Percentiles rank a stretch among this genome's conserved stretches.
Evolutionary conservation across 1,140 invertebrate species (phyloP).

Genomic region (Cecropterus lyciades): DNA sequence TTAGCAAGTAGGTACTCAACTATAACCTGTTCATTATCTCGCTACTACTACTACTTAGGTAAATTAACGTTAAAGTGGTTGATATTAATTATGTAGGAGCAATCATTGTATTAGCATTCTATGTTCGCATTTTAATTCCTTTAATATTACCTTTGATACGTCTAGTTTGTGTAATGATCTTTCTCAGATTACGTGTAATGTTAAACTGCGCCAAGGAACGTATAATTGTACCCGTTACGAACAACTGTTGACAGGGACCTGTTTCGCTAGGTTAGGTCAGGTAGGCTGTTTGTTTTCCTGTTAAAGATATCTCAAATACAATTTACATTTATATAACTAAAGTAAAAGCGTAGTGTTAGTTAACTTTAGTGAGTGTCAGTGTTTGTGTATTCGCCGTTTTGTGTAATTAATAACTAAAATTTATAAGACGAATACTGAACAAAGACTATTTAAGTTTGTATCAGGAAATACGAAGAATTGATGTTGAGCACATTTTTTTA

Average conservation of each 20-base stretch:
- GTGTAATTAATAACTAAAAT: too few species aligned
- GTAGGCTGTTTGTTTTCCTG: conserved; percentile 1
- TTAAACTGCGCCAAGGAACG: neutral
- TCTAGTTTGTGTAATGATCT: conserved; percentile 3
- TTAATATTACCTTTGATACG: conserved; percentile 6
- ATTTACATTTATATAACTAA: neutral
- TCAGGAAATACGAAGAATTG: too few species aligned
- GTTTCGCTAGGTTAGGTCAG: conserved; percentile 17
- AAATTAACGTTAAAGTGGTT: conserved; percentile 24
- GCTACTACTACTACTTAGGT: conserved; percentile 3
- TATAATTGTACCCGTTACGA: conserved; percentile 13
- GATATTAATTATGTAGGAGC: conserved; percentile 16
- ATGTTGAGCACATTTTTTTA: too few species aligned
- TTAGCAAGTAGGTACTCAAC: conserved; percentile 15
- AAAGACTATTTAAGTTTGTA: too few species aligned
- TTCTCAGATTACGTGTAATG: conserved; percentile 6
- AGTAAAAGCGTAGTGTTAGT: too few species aligned
- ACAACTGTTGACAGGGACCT: conserved; percentile 2
- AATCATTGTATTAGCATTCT: conserved; percentile 27
- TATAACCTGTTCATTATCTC: conserved; percentile 30
- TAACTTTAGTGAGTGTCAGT: too few species aligned
- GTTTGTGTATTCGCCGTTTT: too few species aligned
- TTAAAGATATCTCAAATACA: neutral
- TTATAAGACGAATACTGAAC: too few species aligned
- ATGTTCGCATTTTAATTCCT: conserved; percentile 10